A percentile compares a stretch with the other conserved stretches of the same genome.
Evolutionary conservation across 1,140 invertebrate species (phyloP).

Genomic region (Drosophila neocordata): DNA sequence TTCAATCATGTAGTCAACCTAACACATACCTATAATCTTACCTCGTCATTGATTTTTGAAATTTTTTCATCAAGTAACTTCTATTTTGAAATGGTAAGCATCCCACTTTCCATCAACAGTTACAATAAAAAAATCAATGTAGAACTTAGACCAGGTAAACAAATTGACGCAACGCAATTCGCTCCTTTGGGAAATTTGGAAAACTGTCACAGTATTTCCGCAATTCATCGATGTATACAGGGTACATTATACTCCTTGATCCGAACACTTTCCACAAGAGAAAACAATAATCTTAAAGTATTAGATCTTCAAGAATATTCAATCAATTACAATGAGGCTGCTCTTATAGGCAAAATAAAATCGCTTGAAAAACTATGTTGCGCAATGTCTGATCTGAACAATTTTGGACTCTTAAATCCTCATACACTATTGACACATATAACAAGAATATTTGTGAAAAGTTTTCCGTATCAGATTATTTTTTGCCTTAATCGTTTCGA

Average conservation of each 20-base stretch:
- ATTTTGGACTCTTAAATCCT: neutral
- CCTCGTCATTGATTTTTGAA: neutral
- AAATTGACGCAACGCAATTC: neutral
- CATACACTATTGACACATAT: neutral
- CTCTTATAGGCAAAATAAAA: neutral
- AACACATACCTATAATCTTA: no score
- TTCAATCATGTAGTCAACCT: no score
- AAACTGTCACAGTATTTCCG: no score
- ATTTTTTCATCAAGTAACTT: neutral
- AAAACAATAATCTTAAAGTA: neutral
- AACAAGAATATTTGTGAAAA: neutral
- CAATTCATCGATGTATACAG: no score
- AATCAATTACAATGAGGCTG: neutral
- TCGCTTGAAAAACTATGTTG: neutral
- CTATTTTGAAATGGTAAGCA: neutral
- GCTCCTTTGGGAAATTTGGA: neutral
- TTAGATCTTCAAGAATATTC: neutral
- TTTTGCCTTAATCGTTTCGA: neutral
- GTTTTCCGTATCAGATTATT: neutral
- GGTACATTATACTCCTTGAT: no score
- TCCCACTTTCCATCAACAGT: neutral
- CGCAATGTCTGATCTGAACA: neutral
- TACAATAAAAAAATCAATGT: neutral
- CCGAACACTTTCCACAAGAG: neutral
- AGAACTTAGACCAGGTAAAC: neutral